Conservation (phyloP, 2,797 vertebrate genomes). For the Gila robusta region DNA sequence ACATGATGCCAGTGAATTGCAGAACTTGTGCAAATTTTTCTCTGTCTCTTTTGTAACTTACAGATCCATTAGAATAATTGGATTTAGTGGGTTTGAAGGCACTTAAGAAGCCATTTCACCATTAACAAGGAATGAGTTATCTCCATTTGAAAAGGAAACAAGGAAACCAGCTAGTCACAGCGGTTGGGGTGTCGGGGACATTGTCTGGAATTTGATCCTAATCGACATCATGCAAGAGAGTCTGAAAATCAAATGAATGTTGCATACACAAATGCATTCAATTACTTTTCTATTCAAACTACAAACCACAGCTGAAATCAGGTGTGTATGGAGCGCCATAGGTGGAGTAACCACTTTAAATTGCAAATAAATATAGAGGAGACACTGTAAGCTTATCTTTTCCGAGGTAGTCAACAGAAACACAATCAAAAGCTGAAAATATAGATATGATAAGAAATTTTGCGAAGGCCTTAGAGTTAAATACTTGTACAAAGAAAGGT, state of each 20-base stretch:
- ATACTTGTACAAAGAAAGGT: neutral
- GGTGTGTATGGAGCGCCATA: neutral
- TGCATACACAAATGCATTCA: neutral
- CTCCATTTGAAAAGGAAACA: neutral
- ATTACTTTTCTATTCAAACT: neutral
- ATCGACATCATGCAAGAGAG: neutral
- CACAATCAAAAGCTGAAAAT: neutral
- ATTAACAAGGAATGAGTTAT: neutral
- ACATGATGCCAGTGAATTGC: too few species aligned
- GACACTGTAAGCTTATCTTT: neutral
- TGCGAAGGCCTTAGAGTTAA: neutral
- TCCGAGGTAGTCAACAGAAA: neutral
- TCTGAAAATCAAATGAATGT: neutral
- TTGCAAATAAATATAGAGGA: slow-evolving; percentile 3
- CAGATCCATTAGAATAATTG: neutral
- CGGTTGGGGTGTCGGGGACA: neutral
- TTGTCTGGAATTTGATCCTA: neutral
- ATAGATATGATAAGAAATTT: neutral
- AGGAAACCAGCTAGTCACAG: too few species aligned
- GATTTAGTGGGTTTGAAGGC: neutral
- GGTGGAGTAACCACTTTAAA: neutral
- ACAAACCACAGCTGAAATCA: neutral
- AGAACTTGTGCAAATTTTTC: too few species aligned
- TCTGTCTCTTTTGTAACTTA: too few species aligned
- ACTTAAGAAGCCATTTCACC: neutral